These are phyloP conservation scores for Philopedon plagiatum DNA, from an alignment of 2,888 invertebrate species.

Conservation along the genomic window DNA sequence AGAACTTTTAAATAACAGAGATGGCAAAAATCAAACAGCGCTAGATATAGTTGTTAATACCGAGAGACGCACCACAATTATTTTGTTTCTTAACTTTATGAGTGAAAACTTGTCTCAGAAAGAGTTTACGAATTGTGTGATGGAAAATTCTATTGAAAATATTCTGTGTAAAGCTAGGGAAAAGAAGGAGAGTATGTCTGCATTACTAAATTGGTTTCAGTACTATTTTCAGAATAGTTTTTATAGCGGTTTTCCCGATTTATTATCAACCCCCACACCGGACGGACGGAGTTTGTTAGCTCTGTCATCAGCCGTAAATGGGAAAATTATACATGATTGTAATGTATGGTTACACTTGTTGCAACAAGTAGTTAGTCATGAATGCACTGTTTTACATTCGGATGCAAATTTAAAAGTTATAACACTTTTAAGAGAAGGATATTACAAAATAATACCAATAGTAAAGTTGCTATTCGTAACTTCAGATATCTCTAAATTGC, in stretches of 20 bases:
- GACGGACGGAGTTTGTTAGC: not conserved
- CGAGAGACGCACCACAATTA: not conserved
- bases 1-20: not conserved
- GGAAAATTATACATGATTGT: not conserved
- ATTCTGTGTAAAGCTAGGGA: not conserved
- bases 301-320: not conserved
- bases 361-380: not conserved
- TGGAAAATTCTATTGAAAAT: constrained; percentile 1
- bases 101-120: not conserved
- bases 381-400: not conserved
- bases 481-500: not conserved
- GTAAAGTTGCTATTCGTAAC: not conserved
- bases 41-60: not conserved
- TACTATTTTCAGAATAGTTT: not conserved
- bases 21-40: not conserved
- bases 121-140: not conserved
- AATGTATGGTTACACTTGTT: not conserved
- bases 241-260: not conserved
- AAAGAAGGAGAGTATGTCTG: not conserved
- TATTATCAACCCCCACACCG: not conserved
- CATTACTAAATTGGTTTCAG: not conserved
- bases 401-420: not conserved
- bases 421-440: not conserved
- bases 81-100: not conserved
- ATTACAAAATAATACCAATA: not conserved